phyloP scores from a whole-genome alignment of 2,888 invertebrate species.

The Hetaerina titia region DNA sequence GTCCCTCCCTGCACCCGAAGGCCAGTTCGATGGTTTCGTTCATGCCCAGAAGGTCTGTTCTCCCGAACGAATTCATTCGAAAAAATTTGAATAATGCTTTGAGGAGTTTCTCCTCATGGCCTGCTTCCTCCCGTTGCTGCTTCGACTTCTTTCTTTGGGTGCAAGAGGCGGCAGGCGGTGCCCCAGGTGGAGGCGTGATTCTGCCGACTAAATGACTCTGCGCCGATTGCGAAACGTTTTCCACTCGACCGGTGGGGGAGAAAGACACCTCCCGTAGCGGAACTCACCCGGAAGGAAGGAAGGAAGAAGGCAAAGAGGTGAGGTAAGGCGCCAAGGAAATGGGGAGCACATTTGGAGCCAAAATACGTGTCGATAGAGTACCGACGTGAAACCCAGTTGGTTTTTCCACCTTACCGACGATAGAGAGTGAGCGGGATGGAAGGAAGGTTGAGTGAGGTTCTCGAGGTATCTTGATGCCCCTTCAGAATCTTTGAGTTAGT shows the following conservation, averaged over 20 bases:
- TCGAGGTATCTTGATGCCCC: background rate
- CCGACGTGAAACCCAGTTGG: background rate
- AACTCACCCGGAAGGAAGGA: constrained; percentile 10
- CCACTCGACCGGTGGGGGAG: background rate
- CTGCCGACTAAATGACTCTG: background rate
- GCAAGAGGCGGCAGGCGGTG: background rate
- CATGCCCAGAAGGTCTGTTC: background rate
- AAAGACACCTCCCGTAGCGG: background rate
- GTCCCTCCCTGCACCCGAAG: background rate
- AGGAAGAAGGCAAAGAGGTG: background rate
- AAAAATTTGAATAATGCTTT: background rate
- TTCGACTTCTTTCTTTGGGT: background rate
- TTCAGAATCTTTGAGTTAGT: background rate
- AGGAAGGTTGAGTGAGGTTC: background rate
- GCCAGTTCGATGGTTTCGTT: too few relatives aligned
- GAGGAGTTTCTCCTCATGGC: background rate
- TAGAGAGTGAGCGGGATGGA: background rate
- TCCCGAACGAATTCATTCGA: background rate
- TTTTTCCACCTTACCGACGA: background rate
- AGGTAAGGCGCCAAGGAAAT: background rate
- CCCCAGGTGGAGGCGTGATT: background rate
- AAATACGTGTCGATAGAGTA: background rate
- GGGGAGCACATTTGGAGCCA: background rate
- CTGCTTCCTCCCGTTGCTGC: background rate
- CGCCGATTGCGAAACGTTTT: background rate